Conservation (phyloP, 2,888 invertebrate species). For the Napeogenes inachia region DNA sequence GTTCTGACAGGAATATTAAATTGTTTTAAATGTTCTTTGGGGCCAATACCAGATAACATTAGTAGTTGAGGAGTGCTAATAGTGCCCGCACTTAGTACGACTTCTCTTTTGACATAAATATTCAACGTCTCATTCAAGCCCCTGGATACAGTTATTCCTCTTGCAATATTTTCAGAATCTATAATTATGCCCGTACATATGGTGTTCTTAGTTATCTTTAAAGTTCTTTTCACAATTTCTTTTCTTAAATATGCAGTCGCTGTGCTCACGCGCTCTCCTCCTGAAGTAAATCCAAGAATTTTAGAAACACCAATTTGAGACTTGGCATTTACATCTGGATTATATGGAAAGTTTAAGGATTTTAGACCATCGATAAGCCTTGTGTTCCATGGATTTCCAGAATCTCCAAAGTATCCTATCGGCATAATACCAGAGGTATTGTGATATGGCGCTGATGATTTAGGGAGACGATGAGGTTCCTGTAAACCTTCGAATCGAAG, state of each 20-base stretch:
- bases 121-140: slow-evolving; percentile 24
- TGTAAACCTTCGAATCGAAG: slow-evolving; percentile 51
- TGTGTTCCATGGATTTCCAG: slow-evolving; percentile 49
- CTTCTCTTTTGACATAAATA: slow-evolving; percentile 46
- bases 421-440: slow-evolving; percentile 49
- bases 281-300: slow-evolving; percentile 45
- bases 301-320: slow-evolving; percentile 53
- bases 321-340: slow-evolving; percentile 49
- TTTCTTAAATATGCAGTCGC: slow-evolving; percentile 48
- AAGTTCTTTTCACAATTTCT: slow-evolving; percentile 35
- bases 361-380: slow-evolving; percentile 40
- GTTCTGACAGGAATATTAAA: slow-evolving; percentile 41
- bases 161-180: slow-evolving; percentile 38
- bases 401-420: slow-evolving; percentile 43
- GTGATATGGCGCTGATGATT: slow-evolving; percentile 47
- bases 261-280: slow-evolving; percentile 50
- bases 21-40: slow-evolving; percentile 40
- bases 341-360: slow-evolving; percentile 43
- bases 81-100: slow-evolving; percentile 55
- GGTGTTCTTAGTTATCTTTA: slow-evolving; percentile 46
- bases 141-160: slow-evolving; percentile 44
- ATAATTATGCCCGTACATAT: slow-evolving; percentile 49
- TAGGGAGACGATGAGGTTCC: slow-evolving; percentile 40
- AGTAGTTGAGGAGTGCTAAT: slow-evolving; percentile 54
- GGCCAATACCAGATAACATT: slow-evolving; percentile 57